Conservation (phyloP, 2,113 vertebrate species). For the Mesembrinibis cayennensis region DNA sequence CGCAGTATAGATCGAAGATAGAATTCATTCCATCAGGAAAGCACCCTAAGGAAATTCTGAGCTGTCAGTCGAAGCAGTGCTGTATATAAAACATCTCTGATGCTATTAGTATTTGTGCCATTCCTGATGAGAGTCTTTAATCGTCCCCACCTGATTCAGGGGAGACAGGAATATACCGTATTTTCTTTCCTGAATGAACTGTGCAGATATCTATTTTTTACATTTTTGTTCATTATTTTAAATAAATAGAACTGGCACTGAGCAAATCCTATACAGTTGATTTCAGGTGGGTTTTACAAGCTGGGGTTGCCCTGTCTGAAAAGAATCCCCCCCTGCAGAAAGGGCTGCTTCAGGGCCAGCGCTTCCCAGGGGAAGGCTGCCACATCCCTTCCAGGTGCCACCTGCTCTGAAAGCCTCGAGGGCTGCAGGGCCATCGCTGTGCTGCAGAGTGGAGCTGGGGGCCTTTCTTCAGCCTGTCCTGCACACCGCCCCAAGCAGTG, state of each 20-base stretch:
- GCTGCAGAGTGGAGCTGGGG: background rate
- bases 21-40: background rate
- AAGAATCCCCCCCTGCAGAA: background rate
- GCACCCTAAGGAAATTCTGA: background rate
- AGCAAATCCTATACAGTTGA: background rate
- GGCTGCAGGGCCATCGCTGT: background rate
- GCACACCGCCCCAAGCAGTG: fast-evolving
- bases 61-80: background rate
- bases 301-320: background rate
- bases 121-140: background rate
- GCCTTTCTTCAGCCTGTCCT: background rate
- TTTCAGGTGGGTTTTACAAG: background rate
- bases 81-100: background rate
- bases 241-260: background rate
- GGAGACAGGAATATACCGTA: background rate
- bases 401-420: background rate
- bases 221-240: background rate
- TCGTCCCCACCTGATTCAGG: background rate
- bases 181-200: background rate
- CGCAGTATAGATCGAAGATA: background rate
- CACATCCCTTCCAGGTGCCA: background rate
- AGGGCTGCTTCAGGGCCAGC: background rate
- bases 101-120: background rate
- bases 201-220: too few species aligned
- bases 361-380: background rate